Evolutionary conservation across 2,797 vertebrate species (phyloP).

Genomic region (Glyptemys insculpta): DNA sequence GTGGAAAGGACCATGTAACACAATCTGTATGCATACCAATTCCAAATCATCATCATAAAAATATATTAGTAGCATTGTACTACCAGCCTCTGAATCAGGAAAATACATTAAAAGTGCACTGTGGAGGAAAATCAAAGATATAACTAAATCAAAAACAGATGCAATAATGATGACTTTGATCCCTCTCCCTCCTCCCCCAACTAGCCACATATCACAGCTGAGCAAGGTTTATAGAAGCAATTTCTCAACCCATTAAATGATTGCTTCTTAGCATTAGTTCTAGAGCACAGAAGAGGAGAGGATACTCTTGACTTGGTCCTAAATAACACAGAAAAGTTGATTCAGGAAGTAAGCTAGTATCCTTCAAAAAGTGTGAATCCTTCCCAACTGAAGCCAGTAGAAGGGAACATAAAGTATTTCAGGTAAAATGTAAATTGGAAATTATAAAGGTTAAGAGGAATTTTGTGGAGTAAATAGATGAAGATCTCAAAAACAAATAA

Average conservation of each 20-base stretch:
- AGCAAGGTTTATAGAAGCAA: not conserved
- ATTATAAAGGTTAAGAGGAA: not conserved
- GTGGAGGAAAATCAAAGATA: not conserved
- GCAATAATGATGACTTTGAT: not conserved
- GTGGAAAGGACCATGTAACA: fast-evolving
- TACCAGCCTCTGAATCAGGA: not conserved
- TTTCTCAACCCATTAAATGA: not conserved
- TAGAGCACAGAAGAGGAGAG: not conserved
- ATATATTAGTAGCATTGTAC: not conserved
- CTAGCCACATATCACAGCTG: fast-evolving
- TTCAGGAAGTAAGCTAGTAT: not conserved
- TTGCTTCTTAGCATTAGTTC: not conserved
- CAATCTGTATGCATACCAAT: not conserved
- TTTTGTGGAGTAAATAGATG: not conserved
- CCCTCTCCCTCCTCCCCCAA: fast-evolving
- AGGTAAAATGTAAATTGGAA: not conserved
- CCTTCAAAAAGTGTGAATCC: too few relatives aligned
- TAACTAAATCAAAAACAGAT: not conserved
- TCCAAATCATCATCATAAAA: not conserved
- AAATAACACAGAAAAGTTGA: not conserved
- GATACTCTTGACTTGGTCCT: not conserved
- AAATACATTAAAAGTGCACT: not conserved
- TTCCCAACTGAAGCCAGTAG: not conserved
- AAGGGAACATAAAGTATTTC: not conserved
- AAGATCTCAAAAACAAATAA: not conserved